Evolutionary conservation across 1,140 invertebrate species (phyloP), one percentile per base, ranked within the genome.

Genomic region (Brachionus rotundiformis): DNA sequence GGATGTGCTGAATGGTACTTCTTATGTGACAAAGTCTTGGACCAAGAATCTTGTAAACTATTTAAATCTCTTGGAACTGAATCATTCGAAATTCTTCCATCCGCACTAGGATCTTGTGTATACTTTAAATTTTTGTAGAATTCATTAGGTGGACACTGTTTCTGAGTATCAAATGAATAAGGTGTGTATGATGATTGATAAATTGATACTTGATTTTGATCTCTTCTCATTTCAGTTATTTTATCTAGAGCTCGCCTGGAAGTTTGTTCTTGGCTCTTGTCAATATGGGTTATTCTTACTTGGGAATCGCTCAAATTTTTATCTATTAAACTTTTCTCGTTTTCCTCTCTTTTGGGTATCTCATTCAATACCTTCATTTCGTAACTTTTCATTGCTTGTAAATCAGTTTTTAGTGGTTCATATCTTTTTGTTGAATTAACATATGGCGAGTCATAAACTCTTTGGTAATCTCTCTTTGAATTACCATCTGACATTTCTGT

Each of bases 371-470:
- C n/a, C 16, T 33, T 54, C 59, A 36, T 23, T 54, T 81, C 39
- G 31, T 39, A 63, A 11, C 59, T 54, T 79, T 79, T 19, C 47
- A 79, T 79, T 59, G 76, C 76, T 13, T 79, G 29, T 59, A 79
- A 16, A 59, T 79, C 76, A 16, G 47, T 79, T 59, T 79, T 63
- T 36, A 79, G 41, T n/a, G 59, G 31, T 59, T 79, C 76, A 39
- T 79, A 79, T 33, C 29, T 54, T 19, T 79, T 36, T 0, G 76
- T 25, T 4, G 29, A 29, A 13, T 49, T 65, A 2, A 49, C n/a
- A 63, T 13, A 81, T 49, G 79, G 79, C 11, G 79, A 81, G 27
- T 63, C 59, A 47, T 81, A 81, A 23, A 65, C 39, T 63, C 79
- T 63, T 31, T n/a, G n/a, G 29, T 31, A 59, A 16, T 63, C 36